These are phyloP conservation scores for Siniperca scherzeri DNA, from an alignment of 2,797 vertebrate species.

Conservation along the genomic window DNA sequence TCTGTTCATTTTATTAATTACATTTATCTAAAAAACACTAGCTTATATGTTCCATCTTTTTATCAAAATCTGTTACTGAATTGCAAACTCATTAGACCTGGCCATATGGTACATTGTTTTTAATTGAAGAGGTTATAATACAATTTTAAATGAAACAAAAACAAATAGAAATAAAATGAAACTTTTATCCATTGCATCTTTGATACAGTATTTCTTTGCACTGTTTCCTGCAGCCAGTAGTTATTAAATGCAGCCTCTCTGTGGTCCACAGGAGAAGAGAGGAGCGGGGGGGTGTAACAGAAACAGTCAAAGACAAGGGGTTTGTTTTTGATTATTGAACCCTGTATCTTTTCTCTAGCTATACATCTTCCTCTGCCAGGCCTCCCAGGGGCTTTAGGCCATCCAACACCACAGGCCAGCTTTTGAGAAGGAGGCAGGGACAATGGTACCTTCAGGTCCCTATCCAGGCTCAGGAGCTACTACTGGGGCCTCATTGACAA, in stretches of 20 bases:
- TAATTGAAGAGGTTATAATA: not conserved
- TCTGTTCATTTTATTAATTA: not conserved
- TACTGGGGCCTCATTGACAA: slow-evolving; percentile 87
- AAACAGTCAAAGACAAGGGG: slow-evolving; percentile 61
- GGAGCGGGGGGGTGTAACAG: slow-evolving; percentile 21
- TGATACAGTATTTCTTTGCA: slow-evolving; percentile 10
- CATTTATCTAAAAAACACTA: not conserved
- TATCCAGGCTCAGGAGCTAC: slow-evolving; percentile 80
- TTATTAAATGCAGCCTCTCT: slow-evolving; percentile 48
- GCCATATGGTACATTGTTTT: not conserved
- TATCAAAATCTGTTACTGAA: not conserved
- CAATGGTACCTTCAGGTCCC: slow-evolving; percentile 79
- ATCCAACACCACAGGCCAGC: slow-evolving; percentile 70
- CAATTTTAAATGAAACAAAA: not conserved
- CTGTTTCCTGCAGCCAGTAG: slow-evolving; percentile 33
- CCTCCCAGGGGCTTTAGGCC: slow-evolving; percentile 68
- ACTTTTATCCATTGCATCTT: slow-evolving; percentile 1
- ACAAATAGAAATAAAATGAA: not conserved
- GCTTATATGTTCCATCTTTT: not conserved
- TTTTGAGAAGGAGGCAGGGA: slow-evolving; percentile 70
- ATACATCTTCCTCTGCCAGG: slow-evolving; percentile 78
- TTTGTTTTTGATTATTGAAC: slow-evolving; percentile 78
- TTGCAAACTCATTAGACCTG: not conserved
- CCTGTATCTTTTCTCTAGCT: slow-evolving; percentile 66
- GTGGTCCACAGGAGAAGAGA: slow-evolving; percentile 28